Evolutionary conservation across 64 coral and sea anemone species (phyloP), one percentile per base, ranked within the genome.

Genomic region (Astreopora myriophthalma): DNA sequence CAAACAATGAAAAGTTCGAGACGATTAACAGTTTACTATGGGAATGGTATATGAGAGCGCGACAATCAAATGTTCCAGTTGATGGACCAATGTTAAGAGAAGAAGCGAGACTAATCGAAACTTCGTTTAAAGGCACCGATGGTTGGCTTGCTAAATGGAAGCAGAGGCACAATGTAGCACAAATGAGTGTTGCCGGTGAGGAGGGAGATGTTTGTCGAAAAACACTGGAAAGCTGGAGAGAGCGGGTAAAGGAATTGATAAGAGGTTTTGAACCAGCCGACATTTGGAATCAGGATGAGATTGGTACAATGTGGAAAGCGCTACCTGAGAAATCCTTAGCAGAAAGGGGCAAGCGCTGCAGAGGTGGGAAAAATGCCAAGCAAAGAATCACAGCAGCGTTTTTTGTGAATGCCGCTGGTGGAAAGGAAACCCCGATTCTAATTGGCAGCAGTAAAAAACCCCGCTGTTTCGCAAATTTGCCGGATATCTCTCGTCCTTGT

Each of bases 101-200:
- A 29, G 86, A 88, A 80, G 88, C 88, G 5, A 27, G 51, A 39
- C 23, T 90, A 67, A 90, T 90, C 49, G 62, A 82, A 29, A 80
- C 73, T 34, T 23, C 58, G 8, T 80, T 90, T 57, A 57, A 57
- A 57, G 51, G 51, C 51, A 65, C 61, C 61, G 61, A 65, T 65
- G 61, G 61, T 26, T 91, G 89, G 89, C 39, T 80, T 49, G 36
- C 75, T 33, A 81, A 82, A 51, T 91, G 89, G 89, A 91, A 91
- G 87, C 39, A 89, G 52, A 28, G 87, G 44, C 72, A 89, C 72
- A 77, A 89, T 61, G 42, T 89, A 20, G 72, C 71, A 0, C 72
- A 65, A 58, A 34, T 89, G 26, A 89, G 52, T 64, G 52, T 89
- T 60, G 78, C 24, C 25, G 76, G 76, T 46, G 76, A 80, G 76